phyloP scores from a whole-genome alignment of 2,113 vertebrate species.

The Sapayoa aenigma region DNA sequence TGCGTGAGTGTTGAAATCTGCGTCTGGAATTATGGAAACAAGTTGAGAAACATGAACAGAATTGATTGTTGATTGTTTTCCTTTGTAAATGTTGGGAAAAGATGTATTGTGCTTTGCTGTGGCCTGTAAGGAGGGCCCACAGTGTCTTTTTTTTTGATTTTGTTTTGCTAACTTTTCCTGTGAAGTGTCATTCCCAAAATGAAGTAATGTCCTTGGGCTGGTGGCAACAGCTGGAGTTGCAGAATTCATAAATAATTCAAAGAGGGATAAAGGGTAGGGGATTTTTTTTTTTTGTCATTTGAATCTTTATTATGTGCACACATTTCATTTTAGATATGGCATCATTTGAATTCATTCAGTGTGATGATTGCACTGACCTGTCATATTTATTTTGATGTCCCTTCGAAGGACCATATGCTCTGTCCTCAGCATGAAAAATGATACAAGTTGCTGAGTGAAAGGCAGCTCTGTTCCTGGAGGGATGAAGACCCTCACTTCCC shows the following conservation, averaged over 20 bases:
- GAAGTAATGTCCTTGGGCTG: slow-evolving; percentile 50
- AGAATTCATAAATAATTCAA: slow-evolving; percentile 64
- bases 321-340: slow-evolving; percentile 39
- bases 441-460: neutral
- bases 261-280: slow-evolving; percentile 10
- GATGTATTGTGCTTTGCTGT: neutral
- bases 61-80: neutral
- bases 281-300: slow-evolving; percentile 4
- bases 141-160: neutral
- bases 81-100: neutral
- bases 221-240: slow-evolving; percentile 60
- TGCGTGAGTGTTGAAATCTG: neutral
- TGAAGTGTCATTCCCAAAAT: slow-evolving; percentile 47
- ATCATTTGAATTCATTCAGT: slow-evolving; percentile 54
- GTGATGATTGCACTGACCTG: slow-evolving; percentile 52
- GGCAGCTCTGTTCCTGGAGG: neutral
- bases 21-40: neutral
- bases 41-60: neutral
- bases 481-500: neutral
- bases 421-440: neutral
- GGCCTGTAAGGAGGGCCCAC: neutral
- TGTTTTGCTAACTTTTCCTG: slow-evolving; percentile 7
- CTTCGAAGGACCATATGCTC: slow-evolving; percentile 61
- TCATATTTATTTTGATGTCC: slow-evolving; percentile 60
- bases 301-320: slow-evolving; percentile 54